These are phyloP conservation scores for Axinella damicornis DNA, from an alignment of 37 sponge, comb jelly and placozoan genomes.

Conservation along the genomic window DNA sequence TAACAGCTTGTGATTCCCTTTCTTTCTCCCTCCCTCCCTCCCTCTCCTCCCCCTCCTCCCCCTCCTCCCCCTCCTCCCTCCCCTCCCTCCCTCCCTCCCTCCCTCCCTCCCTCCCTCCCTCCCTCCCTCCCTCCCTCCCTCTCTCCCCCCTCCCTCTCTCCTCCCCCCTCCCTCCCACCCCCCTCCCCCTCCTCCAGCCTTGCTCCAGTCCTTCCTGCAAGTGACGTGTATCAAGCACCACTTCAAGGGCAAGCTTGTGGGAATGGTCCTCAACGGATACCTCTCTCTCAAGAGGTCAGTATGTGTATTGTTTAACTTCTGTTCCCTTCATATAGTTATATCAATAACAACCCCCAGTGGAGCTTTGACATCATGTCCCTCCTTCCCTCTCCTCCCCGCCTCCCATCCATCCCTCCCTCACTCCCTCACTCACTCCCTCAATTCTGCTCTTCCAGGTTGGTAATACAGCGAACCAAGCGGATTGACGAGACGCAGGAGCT, in stretches of 20 bases:
- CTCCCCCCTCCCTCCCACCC: background rate
- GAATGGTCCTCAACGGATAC: conserved; percentile 85
- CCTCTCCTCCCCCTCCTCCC: background rate
- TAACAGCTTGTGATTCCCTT: background rate
- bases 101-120: background rate
- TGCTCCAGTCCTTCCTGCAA: conserved; percentile 76
- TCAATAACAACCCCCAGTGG: background rate
- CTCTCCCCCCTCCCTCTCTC: background rate
- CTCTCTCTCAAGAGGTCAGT: conserved; percentile 87
- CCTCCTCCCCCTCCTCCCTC: background rate
- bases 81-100: background rate
- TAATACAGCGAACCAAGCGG: conserved; percentile 89
- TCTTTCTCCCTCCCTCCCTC: background rate
- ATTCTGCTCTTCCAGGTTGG: conserved; percentile 50
- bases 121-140: background rate
- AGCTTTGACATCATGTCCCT: too few relatives aligned
- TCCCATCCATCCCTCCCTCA: background rate
- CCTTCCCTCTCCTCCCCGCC: too few relatives aligned
- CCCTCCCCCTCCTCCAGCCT: conserved; percentile 17
- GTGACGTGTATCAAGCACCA: conserved; percentile 70
- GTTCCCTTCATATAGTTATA: too few relatives aligned
- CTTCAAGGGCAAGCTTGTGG: conserved; percentile 82
- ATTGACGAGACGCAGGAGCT: conserved; percentile 87
- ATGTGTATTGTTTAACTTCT: too few relatives aligned
- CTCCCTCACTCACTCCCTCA: too few relatives aligned